phyloP scores from a whole-genome alignment of 2,113 vertebrate species.

The Pterophyllum scalare region DNA sequence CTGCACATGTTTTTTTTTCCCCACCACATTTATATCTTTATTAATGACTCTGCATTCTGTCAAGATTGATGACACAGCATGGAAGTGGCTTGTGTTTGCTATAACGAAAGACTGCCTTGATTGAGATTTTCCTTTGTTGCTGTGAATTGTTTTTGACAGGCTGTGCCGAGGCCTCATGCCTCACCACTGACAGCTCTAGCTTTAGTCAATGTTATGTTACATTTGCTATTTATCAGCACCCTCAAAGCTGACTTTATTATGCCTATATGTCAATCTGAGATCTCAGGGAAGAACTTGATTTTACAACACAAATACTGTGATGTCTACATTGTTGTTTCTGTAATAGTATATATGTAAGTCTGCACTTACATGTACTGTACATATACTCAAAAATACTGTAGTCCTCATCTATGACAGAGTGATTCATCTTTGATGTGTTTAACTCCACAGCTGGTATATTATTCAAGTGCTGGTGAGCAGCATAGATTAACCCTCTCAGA shows the following conservation, averaged over 20 bases:
- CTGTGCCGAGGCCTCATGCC: constrained; percentile 24
- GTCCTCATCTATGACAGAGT: constrained; percentile 62
- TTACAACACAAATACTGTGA: neutral
- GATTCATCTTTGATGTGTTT: constrained; percentile 81
- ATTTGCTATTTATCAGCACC: constrained; percentile 57
- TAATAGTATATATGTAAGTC: constrained; percentile 11
- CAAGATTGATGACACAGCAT: constrained; percentile 33
- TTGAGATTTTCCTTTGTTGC: constrained; percentile 62
- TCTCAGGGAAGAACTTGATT: constrained; percentile 9
- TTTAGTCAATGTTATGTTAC: constrained; percentile 49
- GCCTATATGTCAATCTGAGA: constrained; percentile 15
- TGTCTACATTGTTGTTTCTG: constrained; percentile 7
- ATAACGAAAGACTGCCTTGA: constrained; percentile 47
- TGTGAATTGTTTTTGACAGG: constrained; percentile 67
- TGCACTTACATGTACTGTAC: constrained; percentile 3
- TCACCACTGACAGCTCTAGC: constrained; percentile 51
- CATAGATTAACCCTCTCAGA: constrained; percentile 76
- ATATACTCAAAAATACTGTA: neutral
- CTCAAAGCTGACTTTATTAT: constrained; percentile 37
- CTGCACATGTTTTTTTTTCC: neutral
- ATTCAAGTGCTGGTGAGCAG: constrained; percentile 70
- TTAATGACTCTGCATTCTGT: constrained; percentile 39
- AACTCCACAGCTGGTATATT: constrained; percentile 76
- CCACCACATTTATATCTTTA: constrained; percentile 26
- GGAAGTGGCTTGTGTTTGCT: constrained; percentile 7